These are phyloP conservation scores for Cynodonichthys magdalenae DNA, from an alignment of 2,797 vertebrate species.

Conservation along the genomic window DNA sequence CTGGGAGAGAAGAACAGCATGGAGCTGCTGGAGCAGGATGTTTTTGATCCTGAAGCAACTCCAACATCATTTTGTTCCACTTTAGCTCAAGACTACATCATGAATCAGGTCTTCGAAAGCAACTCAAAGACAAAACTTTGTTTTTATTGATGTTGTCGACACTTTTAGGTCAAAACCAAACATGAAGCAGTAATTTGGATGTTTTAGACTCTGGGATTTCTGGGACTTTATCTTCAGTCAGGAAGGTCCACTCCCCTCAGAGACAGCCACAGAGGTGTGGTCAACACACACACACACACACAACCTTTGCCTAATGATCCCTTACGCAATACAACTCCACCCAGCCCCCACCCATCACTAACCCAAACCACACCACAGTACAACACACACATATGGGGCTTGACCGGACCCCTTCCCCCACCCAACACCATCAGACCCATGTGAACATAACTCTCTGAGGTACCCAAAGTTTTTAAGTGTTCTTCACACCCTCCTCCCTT, in stretches of 20 bases:
- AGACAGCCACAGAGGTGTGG: constrained; percentile 61
- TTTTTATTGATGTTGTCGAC: not conserved
- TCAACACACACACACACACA: constrained; percentile 43
- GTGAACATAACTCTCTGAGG: constrained; percentile 10
- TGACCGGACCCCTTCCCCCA: constrained; percentile 33
- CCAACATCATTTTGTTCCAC: too few species aligned
- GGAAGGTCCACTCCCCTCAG: constrained; percentile 64
- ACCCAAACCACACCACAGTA: constrained; percentile 58
- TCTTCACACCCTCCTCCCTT: not conserved
- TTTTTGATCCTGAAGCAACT: not conserved
- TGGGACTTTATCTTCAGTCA: constrained; percentile 67
- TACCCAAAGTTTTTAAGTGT: not conserved
- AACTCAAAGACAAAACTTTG: not conserved
- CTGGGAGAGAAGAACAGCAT: not conserved
- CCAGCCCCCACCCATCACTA: constrained; percentile 67
- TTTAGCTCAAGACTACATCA: too few species aligned
- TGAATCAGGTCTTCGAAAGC: too few species aligned
- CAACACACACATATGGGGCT: constrained; percentile 33
- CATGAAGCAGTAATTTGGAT: not conserved
- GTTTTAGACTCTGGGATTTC: constrained; percentile 38
- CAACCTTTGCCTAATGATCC: constrained; percentile 56
- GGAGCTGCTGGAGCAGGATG: not conserved
- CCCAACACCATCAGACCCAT: constrained; percentile 10
- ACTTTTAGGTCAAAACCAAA: not conserved
- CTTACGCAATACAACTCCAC: constrained; percentile 68